Percentiles rank a stretch among this genome's conserved stretches.
Conservation (phyloP, 2,797 vertebrate species). For the Astyanax mexicanus region DNA sequence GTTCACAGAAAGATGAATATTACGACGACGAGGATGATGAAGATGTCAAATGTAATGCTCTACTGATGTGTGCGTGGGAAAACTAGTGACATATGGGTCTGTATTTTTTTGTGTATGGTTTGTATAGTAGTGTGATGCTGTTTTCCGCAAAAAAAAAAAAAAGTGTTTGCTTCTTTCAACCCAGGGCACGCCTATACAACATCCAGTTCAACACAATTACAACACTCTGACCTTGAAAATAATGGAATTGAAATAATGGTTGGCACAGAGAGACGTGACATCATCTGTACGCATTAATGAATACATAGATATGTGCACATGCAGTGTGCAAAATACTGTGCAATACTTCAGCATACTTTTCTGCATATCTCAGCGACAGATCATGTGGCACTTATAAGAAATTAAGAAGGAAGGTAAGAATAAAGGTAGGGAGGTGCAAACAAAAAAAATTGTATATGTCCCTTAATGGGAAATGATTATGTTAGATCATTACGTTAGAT, state of each 20-base stretch:
- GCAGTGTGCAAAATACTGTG: constrained; percentile 64
- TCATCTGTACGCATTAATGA: constrained; percentile 57
- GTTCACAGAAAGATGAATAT: constrained; percentile 86
- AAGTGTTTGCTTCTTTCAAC: constrained; percentile 54
- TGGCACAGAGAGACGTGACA: constrained; percentile 66
- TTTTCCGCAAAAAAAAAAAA: too few relatives aligned
- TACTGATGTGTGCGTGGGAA: constrained; percentile 61
- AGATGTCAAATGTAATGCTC: constrained; percentile 67
- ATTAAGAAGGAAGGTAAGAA: too few relatives aligned
- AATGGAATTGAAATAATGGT: constrained; percentile 56
- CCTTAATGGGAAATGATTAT: background rate
- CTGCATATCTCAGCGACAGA: constrained; percentile 17
- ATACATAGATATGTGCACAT: constrained; percentile 52
- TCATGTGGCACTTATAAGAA: background rate
- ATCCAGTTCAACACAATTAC: constrained; percentile 55
- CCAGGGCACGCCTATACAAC: constrained; percentile 32
- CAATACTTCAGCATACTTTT: constrained; percentile 58
- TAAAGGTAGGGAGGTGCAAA: constrained; percentile 6
- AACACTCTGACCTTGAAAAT: too few relatives aligned
- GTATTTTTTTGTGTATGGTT: constrained; percentile 56
- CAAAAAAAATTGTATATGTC: background rate
- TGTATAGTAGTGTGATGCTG: constrained; percentile 72
- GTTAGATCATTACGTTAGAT: constrained; percentile 16
- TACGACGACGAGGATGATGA: too few relatives aligned
- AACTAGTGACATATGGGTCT: constrained; percentile 36